Percentiles rank a stretch among this genome's conserved stretches.
Evolutionary conservation across 2,113 vertebrate species (phyloP).

Genomic region (Apteryx mantelli): DNA sequence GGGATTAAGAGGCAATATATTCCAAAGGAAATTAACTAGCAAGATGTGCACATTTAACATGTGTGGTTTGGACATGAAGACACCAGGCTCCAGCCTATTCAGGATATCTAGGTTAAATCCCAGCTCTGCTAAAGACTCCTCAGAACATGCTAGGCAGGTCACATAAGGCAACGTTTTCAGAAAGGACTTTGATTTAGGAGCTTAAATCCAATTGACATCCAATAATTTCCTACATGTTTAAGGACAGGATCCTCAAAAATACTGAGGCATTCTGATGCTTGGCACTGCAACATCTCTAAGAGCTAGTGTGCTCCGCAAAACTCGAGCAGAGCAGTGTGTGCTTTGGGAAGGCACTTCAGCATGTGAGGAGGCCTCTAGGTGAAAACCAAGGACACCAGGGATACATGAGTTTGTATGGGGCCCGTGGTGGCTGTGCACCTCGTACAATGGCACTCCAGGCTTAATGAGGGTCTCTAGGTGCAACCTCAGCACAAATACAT

Average conservation of each 20-base stretch:
- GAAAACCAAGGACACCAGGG: background rate
- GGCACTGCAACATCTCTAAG: background rate
- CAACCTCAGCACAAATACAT: background rate
- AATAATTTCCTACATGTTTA: constrained; percentile 27
- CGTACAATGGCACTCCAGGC: background rate
- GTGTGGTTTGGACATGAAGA: constrained; percentile 34
- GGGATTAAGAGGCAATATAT: constrained; percentile 11
- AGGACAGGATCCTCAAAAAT: background rate
- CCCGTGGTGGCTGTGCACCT: background rate
- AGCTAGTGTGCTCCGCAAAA: background rate
- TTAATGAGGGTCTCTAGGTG: background rate
- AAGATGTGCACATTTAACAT: background rate
- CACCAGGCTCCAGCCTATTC: background rate
- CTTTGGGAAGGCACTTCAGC: background rate
- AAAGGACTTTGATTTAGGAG: constrained; percentile 27
- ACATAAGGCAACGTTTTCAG: background rate
- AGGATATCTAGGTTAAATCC: constrained; percentile 34
- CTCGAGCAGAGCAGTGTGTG: background rate
- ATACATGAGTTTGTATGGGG: background rate
- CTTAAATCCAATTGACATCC: constrained; percentile 42
- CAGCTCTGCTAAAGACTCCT: constrained; percentile 24
- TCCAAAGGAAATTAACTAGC: constrained; percentile 34
- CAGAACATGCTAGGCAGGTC: constrained; percentile 1
- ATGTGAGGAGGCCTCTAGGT: background rate
- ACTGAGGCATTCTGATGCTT: background rate